Evolutionary conservation across 2,888 invertebrate genomes (phyloP), one percentile per base, ranked within the genome.

Genomic region (Hipparchia sbordonii): DNA sequence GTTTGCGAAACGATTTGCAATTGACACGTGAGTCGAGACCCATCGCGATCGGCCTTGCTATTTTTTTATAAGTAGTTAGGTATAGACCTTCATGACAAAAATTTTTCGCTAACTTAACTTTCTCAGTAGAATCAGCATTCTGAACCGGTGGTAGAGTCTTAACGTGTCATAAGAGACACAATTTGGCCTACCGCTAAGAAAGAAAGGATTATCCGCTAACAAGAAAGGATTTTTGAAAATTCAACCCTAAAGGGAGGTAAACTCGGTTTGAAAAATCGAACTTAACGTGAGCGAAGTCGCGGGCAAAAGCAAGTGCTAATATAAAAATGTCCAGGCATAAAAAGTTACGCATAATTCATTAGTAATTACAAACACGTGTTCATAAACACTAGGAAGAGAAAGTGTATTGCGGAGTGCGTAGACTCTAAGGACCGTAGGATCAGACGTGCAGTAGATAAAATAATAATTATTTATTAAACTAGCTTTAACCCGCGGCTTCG

Each of bases 31-130:
- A 23, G 23, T 23, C 23, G 23, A 23, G 23, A 67, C 67, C 78
- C 77, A 74, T 72, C 76, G 60, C 10, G 54, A 81, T 82, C 76
- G 80, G 83, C 88, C 88, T 88, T 88, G 88, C 73, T 60, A 77
- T 85, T 84, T 76, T 74, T 81, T 39, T 4, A 39, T 1, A 23
- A 23, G 23, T 23, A 23, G 39, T 39, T 39, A 39, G 2, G 2
- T 80, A 72, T 82, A 81, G n/a, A 66, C 54, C 54, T 54, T n/a
- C 39, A 23, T 66, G 54, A 39, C 3, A 62, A 10, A 39, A 57
- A 57, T 10, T 45, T 12, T 52, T 52, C 5, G 52, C 2, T 51
- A 51, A 52, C 12, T 54, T n/a, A 56, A 56, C 33, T 12, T 9
- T 52, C 12, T 56, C 23, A 23, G 23, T 23, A 23, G 23, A 23